phyloP scores from a whole-genome alignment of 2,888 invertebrate genomes.

The Eupithecia inturbata region DNA sequence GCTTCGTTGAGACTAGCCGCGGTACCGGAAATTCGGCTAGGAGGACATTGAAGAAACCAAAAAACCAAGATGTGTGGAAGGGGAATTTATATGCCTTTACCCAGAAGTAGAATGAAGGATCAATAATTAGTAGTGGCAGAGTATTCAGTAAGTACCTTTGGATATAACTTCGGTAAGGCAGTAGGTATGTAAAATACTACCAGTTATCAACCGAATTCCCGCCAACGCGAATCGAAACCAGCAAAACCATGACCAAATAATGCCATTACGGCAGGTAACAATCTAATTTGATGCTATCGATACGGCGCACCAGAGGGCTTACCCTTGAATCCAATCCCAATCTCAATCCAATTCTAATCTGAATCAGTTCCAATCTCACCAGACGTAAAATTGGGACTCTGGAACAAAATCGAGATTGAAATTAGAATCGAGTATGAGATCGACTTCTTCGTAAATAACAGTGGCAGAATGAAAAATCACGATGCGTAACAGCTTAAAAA shows the following conservation, averaged over 20 bases:
- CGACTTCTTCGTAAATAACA: no score
- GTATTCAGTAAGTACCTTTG: neutral
- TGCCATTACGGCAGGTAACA: conserved; percentile 66
- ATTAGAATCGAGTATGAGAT: no score
- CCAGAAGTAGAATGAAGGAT: neutral
- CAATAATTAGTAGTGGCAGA: neutral
- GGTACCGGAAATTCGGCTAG: no score
- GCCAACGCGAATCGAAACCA: conserved; percentile 14
- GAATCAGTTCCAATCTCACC: no score
- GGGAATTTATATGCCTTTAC: neutral
- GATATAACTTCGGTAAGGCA: neutral
- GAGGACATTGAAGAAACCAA: neutral
- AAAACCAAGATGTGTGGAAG: neutral
- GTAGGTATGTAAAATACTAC: neutral
- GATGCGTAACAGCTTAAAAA: no score
- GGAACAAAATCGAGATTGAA: no score
- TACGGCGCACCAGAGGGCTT: conserved; percentile 56
- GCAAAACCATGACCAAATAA: conserved; percentile 45
- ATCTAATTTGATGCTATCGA: conserved; percentile 69
- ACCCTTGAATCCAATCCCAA: no score
- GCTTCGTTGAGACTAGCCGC: no score
- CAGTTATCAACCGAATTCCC: neutral
- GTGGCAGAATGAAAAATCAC: no score
- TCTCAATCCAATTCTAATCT: no score
- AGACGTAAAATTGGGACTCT: no score